Percentiles rank a stretch among this genome's conserved stretches.
phyloP scores from a whole-genome alignment of 1,140 invertebrate species.

The Atta cephalotes region DNA sequence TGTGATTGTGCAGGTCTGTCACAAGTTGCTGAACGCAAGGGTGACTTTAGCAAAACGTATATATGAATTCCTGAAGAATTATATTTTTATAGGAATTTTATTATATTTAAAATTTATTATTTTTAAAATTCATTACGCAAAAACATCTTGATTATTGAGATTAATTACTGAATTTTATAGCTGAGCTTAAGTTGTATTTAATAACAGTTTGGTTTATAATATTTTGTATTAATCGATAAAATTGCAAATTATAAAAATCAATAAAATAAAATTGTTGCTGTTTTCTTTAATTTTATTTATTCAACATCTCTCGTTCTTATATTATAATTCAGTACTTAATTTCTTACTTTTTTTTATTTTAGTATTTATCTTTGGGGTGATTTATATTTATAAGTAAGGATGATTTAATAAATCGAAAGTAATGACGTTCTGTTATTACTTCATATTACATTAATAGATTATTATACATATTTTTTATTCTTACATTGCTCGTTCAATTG shows the following conservation, averaged over 20 bases:
- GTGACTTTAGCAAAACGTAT: not conserved
- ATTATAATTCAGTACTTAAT: too few relatives aligned
- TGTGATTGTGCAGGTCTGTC: conserved; percentile 13
- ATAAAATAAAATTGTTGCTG: too few relatives aligned
- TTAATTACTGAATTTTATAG: not conserved
- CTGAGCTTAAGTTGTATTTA: not conserved
- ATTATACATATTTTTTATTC: too few relatives aligned
- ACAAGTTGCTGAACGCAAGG: not conserved
- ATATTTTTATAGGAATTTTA: not conserved
- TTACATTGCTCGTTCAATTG: too few relatives aligned
- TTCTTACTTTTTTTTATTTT: too few relatives aligned
- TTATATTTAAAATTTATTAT: not conserved
- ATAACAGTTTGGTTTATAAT: not conserved
- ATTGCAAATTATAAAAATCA: not conserved
- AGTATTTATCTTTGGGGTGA: too few relatives aligned
- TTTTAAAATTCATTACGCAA: not conserved
- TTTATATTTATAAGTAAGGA: too few relatives aligned
- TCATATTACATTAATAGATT: too few relatives aligned
- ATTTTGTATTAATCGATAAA: not conserved
- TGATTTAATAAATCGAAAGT: too few relatives aligned
- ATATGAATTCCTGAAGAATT: not conserved
- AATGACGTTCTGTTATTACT: too few relatives aligned
- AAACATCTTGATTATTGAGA: not conserved
- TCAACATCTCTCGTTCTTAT: too few relatives aligned
- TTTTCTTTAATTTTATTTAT: too few relatives aligned